A percentile compares a stretch with the other conserved stretches of the same genome.
phyloP scores from a whole-genome alignment of 2,888 invertebrate genomes.

The Mantis religiosa region DNA sequence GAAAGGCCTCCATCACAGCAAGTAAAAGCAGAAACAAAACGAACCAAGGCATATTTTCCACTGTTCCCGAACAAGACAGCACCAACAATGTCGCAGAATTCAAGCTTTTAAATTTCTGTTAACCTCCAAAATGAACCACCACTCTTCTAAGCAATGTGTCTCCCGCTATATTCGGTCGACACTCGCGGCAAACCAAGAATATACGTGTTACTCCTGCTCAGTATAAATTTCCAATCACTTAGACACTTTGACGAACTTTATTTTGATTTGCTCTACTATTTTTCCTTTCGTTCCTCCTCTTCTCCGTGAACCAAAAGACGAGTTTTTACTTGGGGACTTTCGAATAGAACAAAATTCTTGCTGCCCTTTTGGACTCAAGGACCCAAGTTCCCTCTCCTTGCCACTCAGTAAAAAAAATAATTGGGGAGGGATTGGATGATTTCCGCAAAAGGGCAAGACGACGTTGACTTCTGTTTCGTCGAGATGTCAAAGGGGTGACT shows the following conservation, averaged over 20 bases:
- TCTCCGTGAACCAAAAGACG: not conserved
- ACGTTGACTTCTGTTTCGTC: not conserved
- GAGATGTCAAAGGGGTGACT: not conserved
- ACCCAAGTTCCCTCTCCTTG: not conserved
- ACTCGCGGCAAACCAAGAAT: not conserved
- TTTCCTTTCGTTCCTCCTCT: not conserved
- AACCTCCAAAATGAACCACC: not conserved
- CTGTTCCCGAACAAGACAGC: not conserved
- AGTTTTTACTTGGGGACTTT: not conserved
- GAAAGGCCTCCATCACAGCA: constrained; percentile 51
- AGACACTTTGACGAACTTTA: not conserved
- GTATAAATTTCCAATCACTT: not conserved
- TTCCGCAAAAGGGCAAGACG: not conserved
- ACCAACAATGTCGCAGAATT: not conserved
- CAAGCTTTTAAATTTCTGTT: not conserved
- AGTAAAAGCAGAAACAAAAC: constrained; percentile 50
- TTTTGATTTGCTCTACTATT: not conserved
- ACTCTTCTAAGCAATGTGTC: not conserved
- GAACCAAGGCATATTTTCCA: constrained; percentile 48
- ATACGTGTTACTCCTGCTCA: not conserved
- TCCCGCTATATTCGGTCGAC: not conserved
- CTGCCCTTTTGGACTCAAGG: not conserved
- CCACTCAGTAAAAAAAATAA: not conserved
- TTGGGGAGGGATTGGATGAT: not conserved
- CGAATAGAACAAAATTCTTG: not conserved